These are phyloP conservation scores for Falco novaeseelandiae DNA, from an alignment of 2,797 vertebrate genomes.

Conservation along the genomic window DNA sequence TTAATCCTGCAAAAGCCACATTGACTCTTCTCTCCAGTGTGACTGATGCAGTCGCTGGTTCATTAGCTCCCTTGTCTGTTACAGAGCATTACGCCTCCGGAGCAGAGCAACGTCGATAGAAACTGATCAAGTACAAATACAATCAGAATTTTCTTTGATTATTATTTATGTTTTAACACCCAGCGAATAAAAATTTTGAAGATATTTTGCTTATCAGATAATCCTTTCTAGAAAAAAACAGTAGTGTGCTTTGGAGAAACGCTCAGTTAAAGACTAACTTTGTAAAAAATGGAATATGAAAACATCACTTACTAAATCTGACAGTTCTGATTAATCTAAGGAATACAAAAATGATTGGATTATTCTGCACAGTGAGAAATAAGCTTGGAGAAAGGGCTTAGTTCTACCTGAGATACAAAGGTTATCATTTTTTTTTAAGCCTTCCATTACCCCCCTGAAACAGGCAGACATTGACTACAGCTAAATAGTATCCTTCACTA, in stretches of 20 bases:
- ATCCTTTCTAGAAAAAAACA: not conserved
- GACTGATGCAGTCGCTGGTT: not conserved
- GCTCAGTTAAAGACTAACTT: not conserved
- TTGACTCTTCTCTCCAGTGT: rapidly evolving
- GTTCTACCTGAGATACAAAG: not conserved
- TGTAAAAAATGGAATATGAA: not conserved
- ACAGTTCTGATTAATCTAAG: not conserved
- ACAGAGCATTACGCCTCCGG: not conserved
- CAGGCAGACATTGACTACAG: not conserved
- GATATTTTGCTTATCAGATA: not conserved
- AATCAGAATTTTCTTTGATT: not conserved
- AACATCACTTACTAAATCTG: not conserved
- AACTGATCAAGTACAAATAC: not conserved
- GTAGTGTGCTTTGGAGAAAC: not conserved
- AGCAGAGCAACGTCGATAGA: not conserved
- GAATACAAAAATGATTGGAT: not conserved
- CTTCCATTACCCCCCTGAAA: not conserved
- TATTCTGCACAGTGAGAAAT: not conserved
- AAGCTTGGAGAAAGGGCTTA: not conserved
- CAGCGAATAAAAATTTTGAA: not conserved
- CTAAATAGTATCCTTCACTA: not conserved
- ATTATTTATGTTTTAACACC: not conserved
- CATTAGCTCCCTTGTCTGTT: not conserved
- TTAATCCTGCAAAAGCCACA: not conserved
- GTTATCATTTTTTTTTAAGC: not conserved